These are phyloP conservation scores for Bombylius discolor DNA, from an alignment of 2,888 invertebrate genomes.

Conservation along the genomic window DNA sequence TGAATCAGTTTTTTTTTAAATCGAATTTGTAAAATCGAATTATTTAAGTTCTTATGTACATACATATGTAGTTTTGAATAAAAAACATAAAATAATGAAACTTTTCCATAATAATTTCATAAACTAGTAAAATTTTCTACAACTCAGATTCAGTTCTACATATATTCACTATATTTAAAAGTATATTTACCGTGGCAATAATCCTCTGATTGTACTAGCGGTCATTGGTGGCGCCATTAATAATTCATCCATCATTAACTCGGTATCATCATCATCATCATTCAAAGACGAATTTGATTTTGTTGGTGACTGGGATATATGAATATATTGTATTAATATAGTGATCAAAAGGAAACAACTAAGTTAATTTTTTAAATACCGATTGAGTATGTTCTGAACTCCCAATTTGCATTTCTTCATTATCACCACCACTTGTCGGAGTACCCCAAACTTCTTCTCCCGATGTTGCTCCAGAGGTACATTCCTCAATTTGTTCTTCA, in stretches of 20 bases:
- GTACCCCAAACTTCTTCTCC: conserved; percentile 85
- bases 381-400: conserved; percentile 56
- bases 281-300: conserved; percentile 52
- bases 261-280: conserved; percentile 61
- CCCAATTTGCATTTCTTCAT: conserved; percentile 53
- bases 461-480: conserved; percentile 70
- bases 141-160: no score
- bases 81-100: not conserved
- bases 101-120: no score
- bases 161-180: not conserved
- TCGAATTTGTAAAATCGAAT: no score
- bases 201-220: conserved; percentile 55
- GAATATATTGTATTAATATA: not conserved
- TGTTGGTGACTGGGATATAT: conserved; percentile 42
- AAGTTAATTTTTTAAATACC: conserved; percentile 26
- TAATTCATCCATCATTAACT: conserved; percentile 69
- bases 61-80: no score
- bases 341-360: no score
- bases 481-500: conserved; percentile 56
- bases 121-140: no score
- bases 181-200: conserved; percentile 48
- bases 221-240: conserved; percentile 64
- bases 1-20: no score
- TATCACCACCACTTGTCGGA: conserved; percentile 71
- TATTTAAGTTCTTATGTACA: no score